Conservation (phyloP, 2,797 vertebrate genomes). For the Trachurus trachurus region DNA sequence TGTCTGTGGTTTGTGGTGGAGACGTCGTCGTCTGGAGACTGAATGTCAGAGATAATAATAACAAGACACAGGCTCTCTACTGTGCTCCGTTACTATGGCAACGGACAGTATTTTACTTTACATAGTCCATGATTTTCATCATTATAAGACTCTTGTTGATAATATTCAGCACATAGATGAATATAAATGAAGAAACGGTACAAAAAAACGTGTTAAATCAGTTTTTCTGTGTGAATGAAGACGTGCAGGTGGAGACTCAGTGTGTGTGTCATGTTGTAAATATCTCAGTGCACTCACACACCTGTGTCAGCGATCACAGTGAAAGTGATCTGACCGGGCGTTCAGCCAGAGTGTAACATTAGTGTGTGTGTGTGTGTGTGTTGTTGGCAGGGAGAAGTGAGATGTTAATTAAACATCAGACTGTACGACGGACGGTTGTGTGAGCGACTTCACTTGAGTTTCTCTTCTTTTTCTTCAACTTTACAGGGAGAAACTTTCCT, state of each 20-base stretch:
- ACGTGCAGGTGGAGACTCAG: too few relatives aligned
- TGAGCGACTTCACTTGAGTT: too few relatives aligned
- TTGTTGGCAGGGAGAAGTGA: background rate
- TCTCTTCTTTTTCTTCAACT: background rate
- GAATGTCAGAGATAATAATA: constrained; percentile 40
- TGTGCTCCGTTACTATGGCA: background rate
- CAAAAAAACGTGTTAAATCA: too few relatives aligned
- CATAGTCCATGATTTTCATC: background rate
- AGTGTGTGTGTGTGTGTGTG: constrained; percentile 1
- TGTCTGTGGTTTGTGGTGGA: constrained; percentile 44
- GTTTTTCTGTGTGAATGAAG: too few relatives aligned
- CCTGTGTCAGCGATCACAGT: constrained; percentile 34
- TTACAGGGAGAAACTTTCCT: background rate
- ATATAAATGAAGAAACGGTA: too few relatives aligned
- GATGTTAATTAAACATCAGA: background rate
- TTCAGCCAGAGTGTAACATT: constrained; percentile 2
- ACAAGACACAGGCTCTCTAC: background rate
- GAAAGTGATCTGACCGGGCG: constrained; percentile 23
- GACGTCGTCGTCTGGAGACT: background rate
- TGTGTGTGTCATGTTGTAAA: constrained; percentile 5
- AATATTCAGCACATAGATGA: too few relatives aligned
- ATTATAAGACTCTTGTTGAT: background rate
- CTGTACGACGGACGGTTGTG: too few relatives aligned
- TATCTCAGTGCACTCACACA: constrained; percentile 23
- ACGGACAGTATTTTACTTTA: too few relatives aligned